phyloP scores from a whole-genome alignment of 2,797 vertebrate genomes.

The Leptodactylus fallax region DNA sequence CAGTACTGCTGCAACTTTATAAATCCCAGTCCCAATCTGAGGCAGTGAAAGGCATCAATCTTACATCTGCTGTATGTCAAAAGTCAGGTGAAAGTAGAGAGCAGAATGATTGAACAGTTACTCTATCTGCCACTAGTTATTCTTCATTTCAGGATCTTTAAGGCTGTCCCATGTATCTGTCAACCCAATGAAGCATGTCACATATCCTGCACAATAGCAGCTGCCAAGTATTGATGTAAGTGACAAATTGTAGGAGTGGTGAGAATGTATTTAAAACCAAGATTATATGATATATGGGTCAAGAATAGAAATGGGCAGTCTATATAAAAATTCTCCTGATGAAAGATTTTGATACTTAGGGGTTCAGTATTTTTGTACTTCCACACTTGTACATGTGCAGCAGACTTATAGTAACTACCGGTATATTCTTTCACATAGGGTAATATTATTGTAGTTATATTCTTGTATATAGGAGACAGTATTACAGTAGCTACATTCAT shows the following conservation, averaged over 20 bases:
- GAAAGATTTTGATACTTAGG: not conserved
- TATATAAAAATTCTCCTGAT: not conserved
- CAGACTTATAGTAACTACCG: too few species aligned
- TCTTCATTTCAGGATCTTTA: conserved; percentile 44
- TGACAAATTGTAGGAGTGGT: conserved; percentile 21
- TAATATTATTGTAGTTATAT: not conserved
- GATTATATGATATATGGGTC: not conserved
- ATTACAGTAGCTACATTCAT: not conserved
- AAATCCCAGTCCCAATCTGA: conserved; percentile 29
- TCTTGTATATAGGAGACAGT: not conserved
- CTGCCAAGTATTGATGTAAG: conserved; percentile 19
- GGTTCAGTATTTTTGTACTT: too few species aligned
- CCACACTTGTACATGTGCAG: not conserved
- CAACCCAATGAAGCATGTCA: conserved; percentile 39
- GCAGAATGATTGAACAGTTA: conserved; percentile 40
- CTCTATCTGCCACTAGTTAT: conserved; percentile 36
- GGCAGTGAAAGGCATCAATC: conserved; percentile 39
- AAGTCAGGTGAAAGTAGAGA: conserved; percentile 27
- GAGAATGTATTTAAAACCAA: not conserved
- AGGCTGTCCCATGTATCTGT: conserved; percentile 36
- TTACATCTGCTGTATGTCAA: conserved; percentile 16
- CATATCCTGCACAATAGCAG: not conserved
- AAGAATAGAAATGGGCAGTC: not conserved
- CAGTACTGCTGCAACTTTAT: conserved; percentile 30
- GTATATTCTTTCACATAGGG: not conserved